These are phyloP conservation scores for Drosophila yakuba DNA, from an alignment of 1,140 invertebrate species.

Conservation along the genomic window DNA sequence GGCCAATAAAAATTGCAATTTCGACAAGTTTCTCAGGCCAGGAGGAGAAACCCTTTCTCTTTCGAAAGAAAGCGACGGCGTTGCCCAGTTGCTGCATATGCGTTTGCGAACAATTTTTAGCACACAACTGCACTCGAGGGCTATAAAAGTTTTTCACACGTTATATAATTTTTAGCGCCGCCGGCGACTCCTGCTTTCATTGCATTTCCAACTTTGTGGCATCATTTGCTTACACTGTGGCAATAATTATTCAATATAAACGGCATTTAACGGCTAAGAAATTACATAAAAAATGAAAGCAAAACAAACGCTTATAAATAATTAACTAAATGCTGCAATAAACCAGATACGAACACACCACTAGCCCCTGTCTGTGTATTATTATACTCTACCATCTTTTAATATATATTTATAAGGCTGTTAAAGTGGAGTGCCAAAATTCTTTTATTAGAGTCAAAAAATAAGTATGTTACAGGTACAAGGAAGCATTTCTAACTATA, in stretches of 20 bases:
- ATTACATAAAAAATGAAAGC: constrained; percentile 70
- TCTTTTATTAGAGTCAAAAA: too few species aligned
- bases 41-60: constrained; percentile 77
- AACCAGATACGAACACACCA: constrained; percentile 20
- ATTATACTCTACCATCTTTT: constrained; percentile 25
- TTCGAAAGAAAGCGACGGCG: constrained; percentile 73
- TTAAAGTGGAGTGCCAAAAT: too few species aligned
- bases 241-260: constrained; percentile 74
- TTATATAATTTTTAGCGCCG: constrained; percentile 57
- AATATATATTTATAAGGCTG: constrained; percentile 1
- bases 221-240: constrained; percentile 65
- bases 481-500: too few species aligned
- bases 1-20: constrained; percentile 71
- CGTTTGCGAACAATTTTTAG: constrained; percentile 38
- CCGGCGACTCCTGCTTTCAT: constrained; percentile 22
- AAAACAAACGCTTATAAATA: constrained; percentile 64
- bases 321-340: constrained; percentile 75
- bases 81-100: constrained; percentile 37
- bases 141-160: constrained; percentile 67
- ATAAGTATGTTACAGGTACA: too few species aligned
- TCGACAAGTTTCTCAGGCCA: constrained; percentile 68
- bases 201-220: constrained; percentile 44
- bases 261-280: constrained; percentile 42
- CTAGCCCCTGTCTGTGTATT: neutral
- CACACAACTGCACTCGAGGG: constrained; percentile 60